A percentile compares a stretch with the other conserved stretches of the same genome.
These are phyloP conservation scores for Chironomus riparius DNA, from an alignment of 2,888 invertebrate genomes.

Conservation along the genomic window DNA sequence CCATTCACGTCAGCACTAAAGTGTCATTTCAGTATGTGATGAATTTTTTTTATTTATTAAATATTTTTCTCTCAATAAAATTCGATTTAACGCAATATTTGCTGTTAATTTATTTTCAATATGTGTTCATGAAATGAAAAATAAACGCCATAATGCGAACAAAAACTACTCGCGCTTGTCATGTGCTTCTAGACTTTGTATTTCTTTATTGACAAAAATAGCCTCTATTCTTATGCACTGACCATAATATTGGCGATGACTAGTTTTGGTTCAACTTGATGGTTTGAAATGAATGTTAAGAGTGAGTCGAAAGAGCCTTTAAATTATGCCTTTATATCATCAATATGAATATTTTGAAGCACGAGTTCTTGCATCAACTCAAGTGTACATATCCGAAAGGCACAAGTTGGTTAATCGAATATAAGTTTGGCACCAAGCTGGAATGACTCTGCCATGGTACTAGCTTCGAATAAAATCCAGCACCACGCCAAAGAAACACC, in stretches of 20 bases:
- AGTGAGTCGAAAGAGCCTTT: no score
- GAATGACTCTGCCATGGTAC: no score
- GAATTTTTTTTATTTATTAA: neutral
- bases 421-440: no score
- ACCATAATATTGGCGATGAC: neutral
- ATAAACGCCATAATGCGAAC: neutral
- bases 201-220: neutral
- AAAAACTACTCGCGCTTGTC: neutral
- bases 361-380: no score
- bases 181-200: neutral
- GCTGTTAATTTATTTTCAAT: neutral
- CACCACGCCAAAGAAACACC: no score
- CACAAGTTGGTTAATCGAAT: no score
- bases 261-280: neutral
- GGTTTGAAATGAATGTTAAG: neutral
- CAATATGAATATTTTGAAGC: no score
- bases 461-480: no score
- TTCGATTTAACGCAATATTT: neutral
- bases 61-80: neutral
- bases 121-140: neutral
- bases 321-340: no score
- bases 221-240: neutral
- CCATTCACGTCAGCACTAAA: neutral
- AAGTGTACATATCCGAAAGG: no score
- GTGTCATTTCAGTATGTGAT: no score